Evolutionary conservation across 2,113 vertebrate genomes (phyloP), one percentile per base, ranked within the genome.

Genomic region (Speoplatyrhinus poulsoni): DNA sequence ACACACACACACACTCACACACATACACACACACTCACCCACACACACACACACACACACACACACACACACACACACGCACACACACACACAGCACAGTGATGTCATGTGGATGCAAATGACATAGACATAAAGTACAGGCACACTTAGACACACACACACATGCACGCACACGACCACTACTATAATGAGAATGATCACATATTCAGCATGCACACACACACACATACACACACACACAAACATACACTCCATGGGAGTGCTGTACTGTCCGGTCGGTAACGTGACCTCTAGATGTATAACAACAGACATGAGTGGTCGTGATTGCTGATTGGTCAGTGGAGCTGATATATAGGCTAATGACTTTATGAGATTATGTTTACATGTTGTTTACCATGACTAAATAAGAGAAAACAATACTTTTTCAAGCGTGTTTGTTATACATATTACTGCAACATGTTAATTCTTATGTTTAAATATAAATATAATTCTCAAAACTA

Each of bases 301-400:
- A 70, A 61, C 65, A 15, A 26, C 60, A 48, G 60, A 48, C 72
- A 68, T 72, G 69, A 69, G 26, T 58, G 67, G 76, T 69, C 76
- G 46, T 54, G 62, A 70, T 67, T 59, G 66, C 70, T 85, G 73
- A 79, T 79, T 64, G 71, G 82, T 60, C 70, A 12, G 26, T 75
- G 77, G 62, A 19, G 10, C 48, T 50, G 6, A 75, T 83, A 33
- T 83, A 64, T 83, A 62, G 86, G 86, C 82, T 82, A 78, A 56
- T 17, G 17, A 54, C 71, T 61, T 67, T 61, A 19, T 58, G 19
- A 33, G 26, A 26, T 26, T 26, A 26, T 26, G 26, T 26, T 26
- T 26, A 26, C 26, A 26, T 26, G 26, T 26, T 26, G 26, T 26
- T 26, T 26, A 62, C 36, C 36, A 41, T 6, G 36, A 41, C 36